Base-by-base conservation (phyloP, 2,888 invertebrate species). In the Idaea biselata region DNA sequence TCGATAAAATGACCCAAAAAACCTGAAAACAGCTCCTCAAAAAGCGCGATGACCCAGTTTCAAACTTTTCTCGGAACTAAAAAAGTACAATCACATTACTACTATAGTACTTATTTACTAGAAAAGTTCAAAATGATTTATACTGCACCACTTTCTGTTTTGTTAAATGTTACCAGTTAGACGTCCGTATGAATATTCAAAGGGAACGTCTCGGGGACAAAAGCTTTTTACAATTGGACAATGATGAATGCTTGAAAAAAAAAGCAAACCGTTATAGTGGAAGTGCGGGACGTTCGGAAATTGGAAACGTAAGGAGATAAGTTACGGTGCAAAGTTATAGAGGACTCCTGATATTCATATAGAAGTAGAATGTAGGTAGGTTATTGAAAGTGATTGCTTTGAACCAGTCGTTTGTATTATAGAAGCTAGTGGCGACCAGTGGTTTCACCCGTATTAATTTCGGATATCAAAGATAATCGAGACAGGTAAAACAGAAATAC, bases 271-370 rank as follows among this genome's bases (percentile, higher is more conserved):
- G 74, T 71, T 75, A 70, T 75, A 75, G 72, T 25, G 74, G 76
- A 73, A 74, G 71, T 69, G 63, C 70, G 73, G 73, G 80, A 74
- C 78, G 79, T 75, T 82, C 85, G 89, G 90, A 90, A 91, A 91
- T 91, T 90, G 91, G 88, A 88, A 89, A 84, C 79, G 83, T 76
- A 81, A 81, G 84, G 88, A 89, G 89, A 89, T 80, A 85, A 88
- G 84, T 89, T 89, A 88, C 83, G 86, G 80, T 18, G 25, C 56
- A 32, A 61, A 61, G 61, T 63, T 60, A 60, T 57, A 67, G 58
- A 64, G 33, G 0, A 59, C 54, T 18, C 61, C 55, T 32, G 59
- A 58, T 63, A 59, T 58, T 31, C 54, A 58, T 31, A 18, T 3
- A 25, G 25, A 25, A 3, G 25, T 25, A 25, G 5, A 3, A 25